Percentiles rank a stretch among this genome's conserved stretches.
phyloP scores from a whole-genome alignment of 2,797 vertebrate genomes.

The Graptemys geographica region DNA sequence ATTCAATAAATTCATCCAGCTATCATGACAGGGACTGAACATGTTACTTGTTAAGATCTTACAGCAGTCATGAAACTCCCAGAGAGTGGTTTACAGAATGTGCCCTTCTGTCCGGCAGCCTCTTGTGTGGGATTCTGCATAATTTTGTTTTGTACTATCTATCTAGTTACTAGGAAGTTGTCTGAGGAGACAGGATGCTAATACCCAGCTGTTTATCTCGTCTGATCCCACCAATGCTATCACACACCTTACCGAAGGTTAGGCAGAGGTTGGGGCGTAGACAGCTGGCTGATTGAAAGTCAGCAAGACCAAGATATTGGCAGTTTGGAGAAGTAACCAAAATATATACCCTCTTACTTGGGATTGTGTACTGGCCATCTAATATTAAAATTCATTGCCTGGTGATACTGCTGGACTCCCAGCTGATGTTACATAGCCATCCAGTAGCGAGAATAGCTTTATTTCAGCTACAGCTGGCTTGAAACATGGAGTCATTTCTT shows the following conservation, averaged over 20 bases:
- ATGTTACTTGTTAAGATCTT: too few species aligned
- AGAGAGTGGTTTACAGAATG: too few species aligned
- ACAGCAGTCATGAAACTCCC: too few species aligned
- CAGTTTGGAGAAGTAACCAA: background rate
- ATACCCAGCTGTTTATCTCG: background rate
- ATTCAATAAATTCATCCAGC: too few species aligned
- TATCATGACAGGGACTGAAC: too few species aligned
- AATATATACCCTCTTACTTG: background rate
- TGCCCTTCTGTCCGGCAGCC: too few species aligned
- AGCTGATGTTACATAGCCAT: background rate
- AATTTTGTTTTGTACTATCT: too few species aligned
- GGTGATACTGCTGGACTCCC: background rate
- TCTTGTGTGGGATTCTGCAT: too few species aligned
- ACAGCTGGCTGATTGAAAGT: background rate
- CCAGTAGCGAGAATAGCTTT: background rate
- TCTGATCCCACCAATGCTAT: background rate
- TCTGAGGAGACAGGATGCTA: background rate
- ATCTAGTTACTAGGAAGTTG: background rate
- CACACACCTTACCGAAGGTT: background rate
- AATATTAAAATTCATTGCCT: background rate
- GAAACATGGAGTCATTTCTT: background rate
- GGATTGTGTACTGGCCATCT: background rate
- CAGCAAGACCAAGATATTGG: background rate
- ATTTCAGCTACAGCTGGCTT: background rate
- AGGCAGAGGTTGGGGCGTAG: background rate